These are phyloP conservation scores for Tenrec ecaudatus DNA, from an alignment of 2,113 vertebrate genomes.

Conservation along the genomic window DNA sequence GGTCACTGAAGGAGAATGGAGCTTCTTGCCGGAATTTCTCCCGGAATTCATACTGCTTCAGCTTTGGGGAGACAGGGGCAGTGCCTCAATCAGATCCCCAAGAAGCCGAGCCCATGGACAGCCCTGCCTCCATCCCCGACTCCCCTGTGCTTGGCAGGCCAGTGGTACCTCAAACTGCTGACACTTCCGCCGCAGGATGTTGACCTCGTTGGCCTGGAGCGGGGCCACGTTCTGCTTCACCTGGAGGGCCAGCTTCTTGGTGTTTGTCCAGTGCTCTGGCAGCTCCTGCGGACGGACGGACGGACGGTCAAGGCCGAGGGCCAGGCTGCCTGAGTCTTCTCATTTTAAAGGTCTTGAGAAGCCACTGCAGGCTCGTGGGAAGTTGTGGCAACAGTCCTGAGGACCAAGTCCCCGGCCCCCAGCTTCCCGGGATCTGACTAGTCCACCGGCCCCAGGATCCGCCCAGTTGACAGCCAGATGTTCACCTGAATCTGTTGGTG, in stretches of 20 bases:
- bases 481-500: too few relatives aligned
- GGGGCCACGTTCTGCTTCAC: slow-evolving; percentile 84
- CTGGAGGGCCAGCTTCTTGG: slow-evolving; percentile 85
- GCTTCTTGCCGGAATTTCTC: slow-evolving; percentile 84
- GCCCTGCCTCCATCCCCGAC: neutral
- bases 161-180: slow-evolving; percentile 86
- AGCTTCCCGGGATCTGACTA: too few relatives aligned
- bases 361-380: accelerated
- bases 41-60: slow-evolving; percentile 83
- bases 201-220: slow-evolving; percentile 86
- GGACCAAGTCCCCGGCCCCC: accelerated
- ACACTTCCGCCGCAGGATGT: slow-evolving; percentile 83
- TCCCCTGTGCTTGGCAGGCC: neutral
- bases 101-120: neutral
- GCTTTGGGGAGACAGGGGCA: neutral
- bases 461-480: too few relatives aligned
- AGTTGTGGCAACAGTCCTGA: accelerated
- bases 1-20: slow-evolving; percentile 81
- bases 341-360: neutral
- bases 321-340: accelerated
- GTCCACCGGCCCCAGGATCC: too few relatives aligned
- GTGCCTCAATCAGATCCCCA: accelerated
- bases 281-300: slow-evolving; percentile 82
- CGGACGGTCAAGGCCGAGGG: neutral
- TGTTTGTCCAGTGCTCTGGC: slow-evolving; percentile 86